These are phyloP conservation scores for Invenusta paracnida DNA, from an alignment of 2,888 invertebrate genomes.

Conservation along the genomic window DNA sequence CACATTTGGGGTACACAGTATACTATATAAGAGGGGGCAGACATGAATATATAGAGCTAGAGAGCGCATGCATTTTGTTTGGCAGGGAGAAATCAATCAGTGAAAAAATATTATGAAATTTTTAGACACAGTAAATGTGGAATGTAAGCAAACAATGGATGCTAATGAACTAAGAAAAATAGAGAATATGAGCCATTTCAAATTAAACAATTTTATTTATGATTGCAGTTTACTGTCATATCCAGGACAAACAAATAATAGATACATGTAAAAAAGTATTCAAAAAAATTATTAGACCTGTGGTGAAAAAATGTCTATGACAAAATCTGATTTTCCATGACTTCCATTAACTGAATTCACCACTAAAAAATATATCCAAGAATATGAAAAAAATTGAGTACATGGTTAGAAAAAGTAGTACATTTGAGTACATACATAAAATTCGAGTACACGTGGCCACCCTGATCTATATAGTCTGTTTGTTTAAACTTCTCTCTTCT, in stretches of 20 bases:
- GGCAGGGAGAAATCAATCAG: too few species aligned
- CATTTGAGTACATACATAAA: not conserved
- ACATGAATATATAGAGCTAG: too few species aligned
- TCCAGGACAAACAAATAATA: conserved; percentile 17
- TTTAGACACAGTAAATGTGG: too few species aligned
- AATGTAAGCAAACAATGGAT: too few species aligned
- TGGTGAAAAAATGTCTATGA: conserved; percentile 14
- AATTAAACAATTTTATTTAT: conserved; percentile 15
- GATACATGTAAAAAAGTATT: conserved; percentile 26
- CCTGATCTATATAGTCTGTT: too few species aligned
- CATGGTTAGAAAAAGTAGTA: conserved; percentile 29
- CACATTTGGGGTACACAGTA: not conserved
- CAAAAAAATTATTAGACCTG: not conserved
- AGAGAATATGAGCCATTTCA: not conserved
- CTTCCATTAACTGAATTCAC: conserved; percentile 7
- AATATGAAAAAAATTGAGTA: conserved; percentile 15
- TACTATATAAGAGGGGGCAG: not conserved
- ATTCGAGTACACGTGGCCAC: conserved; percentile 14
- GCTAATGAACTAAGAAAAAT: too few species aligned
- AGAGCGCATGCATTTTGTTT: too few species aligned
- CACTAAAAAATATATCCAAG: conserved; percentile 8
- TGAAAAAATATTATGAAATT: too few species aligned
- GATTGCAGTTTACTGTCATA: conserved; percentile 23
- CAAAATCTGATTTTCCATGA: conserved; percentile 3
- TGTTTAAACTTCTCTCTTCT: too few species aligned